These are phyloP conservation scores for Melanaphis sacchari DNA, from an alignment of 1,140 invertebrate genomes.

Conservation along the genomic window DNA sequence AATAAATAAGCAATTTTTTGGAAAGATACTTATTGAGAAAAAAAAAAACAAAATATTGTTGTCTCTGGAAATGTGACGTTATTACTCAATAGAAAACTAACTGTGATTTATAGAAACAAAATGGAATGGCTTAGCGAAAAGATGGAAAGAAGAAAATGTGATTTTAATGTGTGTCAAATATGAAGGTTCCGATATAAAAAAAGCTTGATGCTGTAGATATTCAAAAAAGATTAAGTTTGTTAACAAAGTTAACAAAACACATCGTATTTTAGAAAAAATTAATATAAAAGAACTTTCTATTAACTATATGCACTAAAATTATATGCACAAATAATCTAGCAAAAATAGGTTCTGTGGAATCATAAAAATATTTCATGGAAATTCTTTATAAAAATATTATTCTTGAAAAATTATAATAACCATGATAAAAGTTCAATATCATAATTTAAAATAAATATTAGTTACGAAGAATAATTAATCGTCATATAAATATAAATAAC, in stretches of 20 bases:
- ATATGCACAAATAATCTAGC: neutral
- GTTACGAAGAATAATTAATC: neutral
- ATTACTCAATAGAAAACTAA: neutral
- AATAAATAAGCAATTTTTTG: neutral
- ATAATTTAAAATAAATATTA: neutral
- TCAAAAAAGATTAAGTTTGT: neutral
- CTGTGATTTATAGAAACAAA: neutral
- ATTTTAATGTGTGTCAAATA: slow-evolving; percentile 18
- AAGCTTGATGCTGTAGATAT: neutral
- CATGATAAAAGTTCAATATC: neutral
- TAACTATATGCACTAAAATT: neutral
- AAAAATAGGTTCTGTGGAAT: neutral
- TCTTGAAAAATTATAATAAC: neutral
- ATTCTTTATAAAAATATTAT: neutral
- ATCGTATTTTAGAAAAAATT: neutral
- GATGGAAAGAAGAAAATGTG: neutral
- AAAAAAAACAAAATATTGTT: neutral
- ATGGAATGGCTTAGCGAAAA: neutral
- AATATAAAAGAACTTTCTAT: neutral
- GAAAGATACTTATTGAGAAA: neutral
- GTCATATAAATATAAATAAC: too few species aligned
- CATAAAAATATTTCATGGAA: neutral
- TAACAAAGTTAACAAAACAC: neutral
- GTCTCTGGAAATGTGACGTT: neutral
- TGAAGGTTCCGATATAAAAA: neutral